Evolutionary conservation across 2,888 invertebrate species (phyloP), one percentile per base, ranked within the genome.

Genomic region (Smittia sp.): DNA sequence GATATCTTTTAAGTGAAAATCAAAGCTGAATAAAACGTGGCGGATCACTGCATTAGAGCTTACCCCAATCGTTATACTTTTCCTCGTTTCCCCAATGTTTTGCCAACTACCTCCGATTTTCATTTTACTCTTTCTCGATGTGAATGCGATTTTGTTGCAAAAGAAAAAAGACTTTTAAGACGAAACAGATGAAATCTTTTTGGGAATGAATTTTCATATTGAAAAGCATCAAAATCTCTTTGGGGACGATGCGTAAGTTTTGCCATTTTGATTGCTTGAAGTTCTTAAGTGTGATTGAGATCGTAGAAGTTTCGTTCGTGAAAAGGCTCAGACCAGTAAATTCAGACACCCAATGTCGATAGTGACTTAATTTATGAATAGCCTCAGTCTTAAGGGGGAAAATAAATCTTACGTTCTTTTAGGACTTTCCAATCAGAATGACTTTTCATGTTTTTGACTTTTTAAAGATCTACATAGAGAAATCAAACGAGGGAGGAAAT

Each of bases 91-190:
- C 32, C 32, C 9, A 32, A 32, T 32, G 32, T 63, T 63, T 63
- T 63, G 63, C 63, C 25, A 63, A 63, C 63, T 63, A 63, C 27
- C 63, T 63, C 63, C 25, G 27, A 63, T 27, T 24, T 24, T 27
- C 27, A 24, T 27, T 63, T 18, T 58, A 22, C 22, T 46, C 52
- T 46, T 15, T 46, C 18, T 58, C 58, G 58, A 58, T n/a, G 32
- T 6, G 22, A 58, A 22, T 13, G 63, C n/a, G 25, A 25, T 25
- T 25, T 22, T 22, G n/a, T 22, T 58, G 22, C 58, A 58, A 58
- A 46, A 22, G 18, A 58, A 58, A 9, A 4, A 58, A 58, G 22
- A 13, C 18, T 22, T 58, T 58, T 58, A 46, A 46, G 15, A 46
- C 2, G 2, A 46, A 46, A 46, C 4, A 13, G 46, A 46, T 6